These are phyloP conservation scores for Brachionus asplanchnoidis DNA, from an alignment of 1,140 invertebrate genomes.

Conservation along the genomic window DNA sequence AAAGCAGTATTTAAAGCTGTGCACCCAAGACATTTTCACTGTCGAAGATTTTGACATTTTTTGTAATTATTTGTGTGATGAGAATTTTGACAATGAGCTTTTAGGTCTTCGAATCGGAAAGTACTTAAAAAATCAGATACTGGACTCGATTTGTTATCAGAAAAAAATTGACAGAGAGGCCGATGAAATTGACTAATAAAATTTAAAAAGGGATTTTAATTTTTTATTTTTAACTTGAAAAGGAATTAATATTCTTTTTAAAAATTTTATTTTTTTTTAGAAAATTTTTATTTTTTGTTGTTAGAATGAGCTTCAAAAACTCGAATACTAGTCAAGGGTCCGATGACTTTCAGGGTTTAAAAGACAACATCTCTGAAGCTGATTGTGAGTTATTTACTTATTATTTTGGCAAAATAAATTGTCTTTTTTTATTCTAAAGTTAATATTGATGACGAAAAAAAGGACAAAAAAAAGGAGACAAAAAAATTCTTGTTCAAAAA, in stretches of 20 bases:
- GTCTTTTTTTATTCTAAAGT: neutral
- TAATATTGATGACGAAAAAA: slow-evolving; percentile 16
- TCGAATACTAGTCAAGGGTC: slow-evolving; percentile 31
- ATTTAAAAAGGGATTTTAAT: neutral
- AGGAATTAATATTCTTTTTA: slow-evolving; percentile 28
- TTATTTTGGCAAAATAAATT: neutral
- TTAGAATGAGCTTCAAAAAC: slow-evolving; percentile 26
- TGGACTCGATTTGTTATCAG: slow-evolving; percentile 5
- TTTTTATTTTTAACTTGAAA: neutral
- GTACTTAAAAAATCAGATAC: neutral
- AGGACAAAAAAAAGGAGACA: slow-evolving; percentile 27
- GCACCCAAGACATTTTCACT: neutral
- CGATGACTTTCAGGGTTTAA: slow-evolving; percentile 15
- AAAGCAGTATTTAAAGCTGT: slow-evolving; percentile 22
- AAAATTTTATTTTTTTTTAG: neutral
- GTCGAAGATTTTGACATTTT: neutral
- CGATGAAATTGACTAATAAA: neutral
- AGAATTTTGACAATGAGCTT: slow-evolving; percentile 40
- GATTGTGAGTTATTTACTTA: neutral
- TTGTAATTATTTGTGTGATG: slow-evolving; percentile 20
- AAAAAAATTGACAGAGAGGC: neutral
- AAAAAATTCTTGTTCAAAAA: slow-evolving; percentile 42
- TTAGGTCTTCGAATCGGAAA: slow-evolving; percentile 20
- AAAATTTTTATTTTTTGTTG: neutral
- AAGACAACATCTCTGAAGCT: slow-evolving; percentile 26